Percentiles rank a stretch among this genome's conserved stretches.
These are phyloP conservation scores for Drosophila repleta DNA, from an alignment of 1,140 invertebrate genomes.

Conservation along the genomic window DNA sequence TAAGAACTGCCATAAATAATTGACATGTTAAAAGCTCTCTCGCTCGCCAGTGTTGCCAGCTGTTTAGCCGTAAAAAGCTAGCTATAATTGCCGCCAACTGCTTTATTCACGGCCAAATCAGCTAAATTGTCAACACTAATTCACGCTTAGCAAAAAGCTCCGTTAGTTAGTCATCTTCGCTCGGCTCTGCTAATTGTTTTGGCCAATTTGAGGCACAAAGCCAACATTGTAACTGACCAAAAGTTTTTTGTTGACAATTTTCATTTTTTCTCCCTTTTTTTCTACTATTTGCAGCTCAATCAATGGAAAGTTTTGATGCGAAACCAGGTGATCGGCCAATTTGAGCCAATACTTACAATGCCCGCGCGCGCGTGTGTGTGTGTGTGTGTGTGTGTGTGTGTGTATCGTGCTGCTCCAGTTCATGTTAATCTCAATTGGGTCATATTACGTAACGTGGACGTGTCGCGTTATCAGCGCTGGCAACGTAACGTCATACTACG, in stretches of 20 bases:
- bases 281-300: slow-evolving; percentile 46
- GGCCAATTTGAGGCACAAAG: slow-evolving; percentile 29
- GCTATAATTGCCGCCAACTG: too few relatives aligned
- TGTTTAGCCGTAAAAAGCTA: too few relatives aligned
- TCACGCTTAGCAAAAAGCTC: too few relatives aligned
- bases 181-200: slow-evolving; percentile 35
- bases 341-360: slow-evolving; percentile 18
- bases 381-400: slow-evolving; percentile 2
- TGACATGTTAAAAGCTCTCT: neutral
- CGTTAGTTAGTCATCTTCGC: slow-evolving; percentile 9
- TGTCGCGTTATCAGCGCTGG: slow-evolving; percentile 53
- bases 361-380: neutral
- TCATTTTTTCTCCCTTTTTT: slow-evolving; percentile 12
- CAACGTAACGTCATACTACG: slow-evolving; percentile 29
- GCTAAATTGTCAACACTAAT: too few relatives aligned
- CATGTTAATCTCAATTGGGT: slow-evolving; percentile 65
- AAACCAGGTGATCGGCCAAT: slow-evolving; percentile 15
- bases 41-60: too few relatives aligned
- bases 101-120: too few relatives aligned
- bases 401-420: slow-evolving; percentile 10
- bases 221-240: neutral
- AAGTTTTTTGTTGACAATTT: slow-evolving; percentile 28
- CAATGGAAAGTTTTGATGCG: slow-evolving; percentile 61
- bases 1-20: slow-evolving; percentile 3
- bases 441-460: slow-evolving; percentile 58